Percentiles rank a stretch among this genome's conserved stretches.
Conservation (phyloP, 2,797 vertebrate genomes). For the Decapterus maruadsi region DNA sequence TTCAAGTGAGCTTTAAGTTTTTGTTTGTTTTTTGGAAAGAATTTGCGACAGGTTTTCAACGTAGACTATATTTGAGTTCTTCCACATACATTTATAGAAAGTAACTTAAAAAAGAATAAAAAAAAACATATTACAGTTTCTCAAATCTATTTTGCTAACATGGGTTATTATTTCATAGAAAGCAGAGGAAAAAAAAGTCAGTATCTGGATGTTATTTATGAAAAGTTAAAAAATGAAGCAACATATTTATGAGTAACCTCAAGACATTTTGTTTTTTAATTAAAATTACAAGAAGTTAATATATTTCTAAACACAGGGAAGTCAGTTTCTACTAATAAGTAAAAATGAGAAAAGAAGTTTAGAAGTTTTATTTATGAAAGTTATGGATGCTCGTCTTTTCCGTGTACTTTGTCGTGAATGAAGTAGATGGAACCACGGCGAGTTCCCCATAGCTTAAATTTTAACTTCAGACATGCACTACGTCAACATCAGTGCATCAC, state of each 20-base stretch:
- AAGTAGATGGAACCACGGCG: slow-evolving; percentile 42
- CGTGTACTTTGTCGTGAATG: slow-evolving; percentile 62
- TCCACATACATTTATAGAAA: slow-evolving; percentile 88
- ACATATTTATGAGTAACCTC: slow-evolving; percentile 91
- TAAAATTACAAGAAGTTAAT: slow-evolving; percentile 89
- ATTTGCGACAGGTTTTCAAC: slow-evolving; percentile 79
- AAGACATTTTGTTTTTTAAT: slow-evolving; percentile 91
- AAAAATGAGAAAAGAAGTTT: slow-evolving; percentile 82
- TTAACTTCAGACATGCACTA: slow-evolving; percentile 81
- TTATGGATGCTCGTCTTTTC: slow-evolving; percentile 74
- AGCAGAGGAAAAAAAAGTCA: slow-evolving; percentile 86
- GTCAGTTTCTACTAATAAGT: slow-evolving; percentile 89
- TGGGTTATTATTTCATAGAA: slow-evolving; percentile 91
- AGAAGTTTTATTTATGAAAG: slow-evolving; percentile 91
- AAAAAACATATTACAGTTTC: slow-evolving; percentile 87
- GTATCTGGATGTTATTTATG: slow-evolving; percentile 92
- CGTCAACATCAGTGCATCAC: slow-evolving; percentile 78
- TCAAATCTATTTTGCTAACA: slow-evolving; percentile 92
- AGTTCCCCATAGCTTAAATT: slow-evolving; percentile 80
- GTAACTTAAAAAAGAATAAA: slow-evolving; percentile 83
- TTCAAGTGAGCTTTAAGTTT: slow-evolving; percentile 86
- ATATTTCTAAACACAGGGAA: slow-evolving; percentile 91
- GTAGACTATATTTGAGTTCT: slow-evolving; percentile 86
- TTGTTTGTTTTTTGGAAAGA: slow-evolving; percentile 74
- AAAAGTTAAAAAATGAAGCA: slow-evolving; percentile 84